Evolutionary conservation across 2,888 invertebrate species (phyloP), one percentile per base, ranked within the genome.

Genomic region (Eurytoma adleriae): DNA sequence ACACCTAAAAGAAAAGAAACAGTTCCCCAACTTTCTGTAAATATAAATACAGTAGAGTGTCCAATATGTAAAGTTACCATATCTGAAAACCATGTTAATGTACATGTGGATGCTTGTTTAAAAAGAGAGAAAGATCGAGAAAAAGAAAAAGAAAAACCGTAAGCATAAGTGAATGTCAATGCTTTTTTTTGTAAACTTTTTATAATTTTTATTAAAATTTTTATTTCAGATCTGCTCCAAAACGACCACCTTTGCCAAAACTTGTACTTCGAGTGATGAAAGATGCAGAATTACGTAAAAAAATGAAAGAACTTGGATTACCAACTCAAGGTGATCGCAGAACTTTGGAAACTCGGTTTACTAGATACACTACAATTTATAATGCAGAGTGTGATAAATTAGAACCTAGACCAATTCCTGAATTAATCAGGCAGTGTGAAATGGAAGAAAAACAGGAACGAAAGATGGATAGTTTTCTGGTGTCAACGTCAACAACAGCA

Each of bases 81-180:
- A 62, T 87, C 90, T n/a, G 86, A 89, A 75, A 82, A 84, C 12
- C 88, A 91, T 82, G 91, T 93, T 30, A 92, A 93, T 83, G 85
- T 86, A 18, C 93, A 93, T 86, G 88, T 92, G 48, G 92, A 93
- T 85, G 89, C 88, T 72, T 93, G 92, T 85, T 87, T 92, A 40
- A 88, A 89, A 57, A 86, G 90, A 48, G 87, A 88, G 62, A 73
- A 67, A 5, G 48, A 10, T 40, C 62, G 71, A 72, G 79, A 83
- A 20, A 68, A 66, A 50, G 56, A 80, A 52, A 74, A 77, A 69
- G 83, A 81, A 84, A 86, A 86, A 82, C 40, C 67, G 83, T 86
- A 78, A 80, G 64, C 67, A 18, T 57, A 70, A 7, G 40, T 18
- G 61, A 16, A 70, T 16, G 24, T 66, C 68, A 3, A n/a, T 27